Conservation (phyloP, 2,113 vertebrate species). For the Callopanchax toddi region DNA sequence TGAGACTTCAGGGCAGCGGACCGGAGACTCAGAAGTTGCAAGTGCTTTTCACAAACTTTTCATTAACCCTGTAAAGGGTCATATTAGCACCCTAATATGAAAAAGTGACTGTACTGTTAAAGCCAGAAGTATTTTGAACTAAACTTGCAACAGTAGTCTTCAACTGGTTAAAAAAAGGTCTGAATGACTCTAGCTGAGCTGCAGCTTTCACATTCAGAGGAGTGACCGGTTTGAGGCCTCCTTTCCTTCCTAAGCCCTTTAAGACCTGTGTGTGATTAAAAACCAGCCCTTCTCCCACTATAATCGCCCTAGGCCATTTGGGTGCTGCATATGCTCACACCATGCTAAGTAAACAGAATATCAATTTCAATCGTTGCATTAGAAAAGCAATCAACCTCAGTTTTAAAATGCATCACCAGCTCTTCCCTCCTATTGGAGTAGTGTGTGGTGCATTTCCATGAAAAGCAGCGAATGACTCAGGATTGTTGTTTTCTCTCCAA, state of each 20-base stretch:
- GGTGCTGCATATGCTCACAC: slow-evolving; percentile 52
- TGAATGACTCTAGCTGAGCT: too few relatives aligned
- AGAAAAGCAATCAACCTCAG: slow-evolving; percentile 45
- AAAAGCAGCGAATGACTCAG: slow-evolving; percentile 5
- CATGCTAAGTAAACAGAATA: slow-evolving; percentile 58
- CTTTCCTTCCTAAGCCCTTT: slow-evolving; percentile 24
- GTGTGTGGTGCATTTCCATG: slow-evolving; percentile 25
- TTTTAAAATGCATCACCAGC: slow-evolving; percentile 54
- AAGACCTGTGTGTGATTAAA: slow-evolving; percentile 49
- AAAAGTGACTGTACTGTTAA: too few relatives aligned
- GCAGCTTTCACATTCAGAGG: slow-evolving; percentile 48
- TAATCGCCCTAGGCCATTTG: slow-evolving; percentile 64
- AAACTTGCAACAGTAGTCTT: too few relatives aligned
- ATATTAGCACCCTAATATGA: too few relatives aligned
- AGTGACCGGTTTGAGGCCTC: slow-evolving; percentile 21
- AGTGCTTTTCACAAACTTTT: too few relatives aligned
- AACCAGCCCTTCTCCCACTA: slow-evolving; percentile 54
- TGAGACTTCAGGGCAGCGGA: too few relatives aligned
- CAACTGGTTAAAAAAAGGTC: too few relatives aligned
- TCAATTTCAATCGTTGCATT: slow-evolving; percentile 51
- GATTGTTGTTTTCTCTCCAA: too few relatives aligned
- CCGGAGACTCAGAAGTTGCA: too few relatives aligned
- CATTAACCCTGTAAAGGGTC: too few relatives aligned
- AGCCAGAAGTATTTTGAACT: too few relatives aligned
- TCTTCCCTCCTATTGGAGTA: slow-evolving; percentile 5